phyloP scores from a whole-genome alignment of 2,113 vertebrate species.

The Cygnus buccinator region DNA sequence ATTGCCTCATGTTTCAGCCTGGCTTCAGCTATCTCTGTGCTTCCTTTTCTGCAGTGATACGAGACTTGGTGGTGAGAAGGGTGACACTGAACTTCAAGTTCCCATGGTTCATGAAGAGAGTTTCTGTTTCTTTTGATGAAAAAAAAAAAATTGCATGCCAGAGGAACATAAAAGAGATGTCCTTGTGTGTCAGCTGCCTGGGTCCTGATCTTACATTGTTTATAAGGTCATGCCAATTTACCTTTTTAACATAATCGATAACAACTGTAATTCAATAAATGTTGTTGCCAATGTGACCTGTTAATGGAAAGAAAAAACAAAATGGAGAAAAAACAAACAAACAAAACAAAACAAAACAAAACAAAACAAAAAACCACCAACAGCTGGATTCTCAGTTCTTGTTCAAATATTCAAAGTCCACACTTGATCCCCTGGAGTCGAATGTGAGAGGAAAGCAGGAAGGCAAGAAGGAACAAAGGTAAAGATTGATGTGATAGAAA shows the following conservation, averaged over 20 bases:
- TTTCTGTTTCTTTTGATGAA: background rate
- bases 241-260: background rate
- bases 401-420: background rate
- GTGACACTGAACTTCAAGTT: background rate
- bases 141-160: background rate
- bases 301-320: background rate
- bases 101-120: background rate
- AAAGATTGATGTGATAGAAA: background rate
- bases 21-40: background rate
- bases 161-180: background rate
- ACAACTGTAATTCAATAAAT: background rate
- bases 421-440: background rate
- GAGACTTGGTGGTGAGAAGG: background rate
- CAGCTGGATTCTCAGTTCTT: background rate
- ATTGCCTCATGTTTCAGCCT: background rate
- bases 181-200: background rate
- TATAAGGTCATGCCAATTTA: background rate
- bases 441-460: background rate
- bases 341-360: no score
- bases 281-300: background rate
- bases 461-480: background rate
- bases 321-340: no score
- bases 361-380: no score
- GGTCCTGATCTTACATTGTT: background rate
- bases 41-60: accelerated